A percentile compares a stretch with the other conserved stretches of the same genome.
These are phyloP conservation scores for Branchinecta lynchi DNA, from an alignment of 1,140 invertebrate species.

Conservation along the genomic window DNA sequence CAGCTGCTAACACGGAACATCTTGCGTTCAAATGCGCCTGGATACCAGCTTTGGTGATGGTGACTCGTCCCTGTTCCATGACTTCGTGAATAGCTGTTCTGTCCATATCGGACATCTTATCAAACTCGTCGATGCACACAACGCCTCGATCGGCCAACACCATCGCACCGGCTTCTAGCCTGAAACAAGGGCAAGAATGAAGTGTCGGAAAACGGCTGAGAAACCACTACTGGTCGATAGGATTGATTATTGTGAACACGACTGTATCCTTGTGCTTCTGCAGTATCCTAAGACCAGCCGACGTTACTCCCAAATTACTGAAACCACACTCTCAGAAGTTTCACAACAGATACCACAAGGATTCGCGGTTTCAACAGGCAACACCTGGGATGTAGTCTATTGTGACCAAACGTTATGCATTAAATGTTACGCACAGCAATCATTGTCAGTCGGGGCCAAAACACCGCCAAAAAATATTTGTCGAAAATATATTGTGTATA, in stretches of 20 bases:
- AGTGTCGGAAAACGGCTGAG: neutral
- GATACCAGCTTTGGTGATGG: conserved; percentile 96
- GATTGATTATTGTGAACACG: neutral
- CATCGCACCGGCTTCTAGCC: conserved; percentile 96
- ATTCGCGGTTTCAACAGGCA: too few species aligned
- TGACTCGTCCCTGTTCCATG: conserved; percentile 79
- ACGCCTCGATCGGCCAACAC: conserved; percentile 95
- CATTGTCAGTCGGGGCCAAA: too few species aligned
- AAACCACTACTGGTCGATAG: conserved; percentile 12
- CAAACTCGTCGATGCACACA: conserved; percentile 99
- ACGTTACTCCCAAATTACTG: too few species aligned
- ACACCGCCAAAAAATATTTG: too few species aligned
- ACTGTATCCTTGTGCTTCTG: neutral
- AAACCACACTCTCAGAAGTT: too few species aligned
- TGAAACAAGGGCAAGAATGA: conserved; percentile 27
- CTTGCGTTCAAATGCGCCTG: conserved; percentile 94
- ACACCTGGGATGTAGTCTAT: too few species aligned
- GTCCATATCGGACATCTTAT: conserved; percentile 99
- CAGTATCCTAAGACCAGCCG: too few species aligned
- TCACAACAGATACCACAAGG: too few species aligned
- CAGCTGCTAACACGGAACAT: conserved; percentile 93
- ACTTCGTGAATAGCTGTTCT: conserved; percentile 98
- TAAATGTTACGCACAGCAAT: too few species aligned
- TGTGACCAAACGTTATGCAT: too few species aligned
- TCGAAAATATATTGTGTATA: too few species aligned